Evolutionary conservation across 2,113 vertebrate genomes (phyloP).

Genomic region (Crotophaga sulcirostris): DNA sequence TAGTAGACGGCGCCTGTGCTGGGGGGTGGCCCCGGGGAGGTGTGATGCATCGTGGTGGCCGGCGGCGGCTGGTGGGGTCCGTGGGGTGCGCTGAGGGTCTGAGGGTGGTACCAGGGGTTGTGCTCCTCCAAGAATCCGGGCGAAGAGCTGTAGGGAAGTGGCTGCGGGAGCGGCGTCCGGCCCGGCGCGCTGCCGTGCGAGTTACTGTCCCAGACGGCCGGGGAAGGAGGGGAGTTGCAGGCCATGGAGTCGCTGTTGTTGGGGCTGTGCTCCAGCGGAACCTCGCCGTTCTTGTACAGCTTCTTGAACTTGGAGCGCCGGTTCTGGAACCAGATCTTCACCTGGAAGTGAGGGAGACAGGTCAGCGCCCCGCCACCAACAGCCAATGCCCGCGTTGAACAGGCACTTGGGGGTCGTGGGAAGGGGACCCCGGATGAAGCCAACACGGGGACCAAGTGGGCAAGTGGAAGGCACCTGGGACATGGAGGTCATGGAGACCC

Average conservation of each 20-base stretch:
- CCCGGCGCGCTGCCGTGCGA: constrained; percentile 81
- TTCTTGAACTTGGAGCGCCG: constrained; percentile 99
- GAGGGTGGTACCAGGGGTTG: constrained; percentile 92
- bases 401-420: rapidly evolving
- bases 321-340: constrained; percentile 99
- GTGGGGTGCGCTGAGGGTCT: constrained; percentile 83
- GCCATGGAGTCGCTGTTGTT: constrained; percentile 99
- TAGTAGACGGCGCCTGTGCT: constrained; percentile 90
- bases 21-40: constrained; percentile 85
- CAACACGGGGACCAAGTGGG: rapidly evolving
- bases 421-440: rapidly evolving
- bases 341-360: constrained; percentile 70
- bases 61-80: constrained; percentile 82
- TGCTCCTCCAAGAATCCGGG: constrained; percentile 94
- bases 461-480: rapidly evolving
- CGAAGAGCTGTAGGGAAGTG: constrained; percentile 87
- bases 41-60: constrained; percentile 86
- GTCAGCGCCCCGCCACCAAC: neutral
- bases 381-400: rapidly evolving
- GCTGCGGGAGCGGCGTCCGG: constrained; percentile 84
- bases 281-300: constrained; percentile 96
- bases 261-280: constrained; percentile 94
- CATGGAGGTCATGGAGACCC: neutral
- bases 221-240: constrained; percentile 93
- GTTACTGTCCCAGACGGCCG: constrained; percentile 90